Conservation (phyloP, 2,888 invertebrate species). For the Cerastoderma edule region DNA sequence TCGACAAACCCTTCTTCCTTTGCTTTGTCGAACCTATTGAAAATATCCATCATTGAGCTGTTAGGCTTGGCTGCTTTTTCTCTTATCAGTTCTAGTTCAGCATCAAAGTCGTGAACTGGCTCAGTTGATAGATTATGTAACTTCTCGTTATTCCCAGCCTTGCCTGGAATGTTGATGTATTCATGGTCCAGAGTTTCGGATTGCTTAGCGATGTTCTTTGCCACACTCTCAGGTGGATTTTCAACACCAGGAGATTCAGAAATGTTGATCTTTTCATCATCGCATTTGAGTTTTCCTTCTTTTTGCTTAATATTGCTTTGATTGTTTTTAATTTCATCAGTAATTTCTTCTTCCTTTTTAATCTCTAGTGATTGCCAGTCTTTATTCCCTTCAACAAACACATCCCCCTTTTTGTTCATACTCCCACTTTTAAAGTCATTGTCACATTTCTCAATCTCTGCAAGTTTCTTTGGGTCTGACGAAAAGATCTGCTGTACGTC, state of each 20-base stretch:
- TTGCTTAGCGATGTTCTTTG: no score
- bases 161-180: no score
- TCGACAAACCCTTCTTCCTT: conserved; percentile 22
- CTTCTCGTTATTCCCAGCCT: no score
- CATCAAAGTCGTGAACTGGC: conserved; percentile 10
- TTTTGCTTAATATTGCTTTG: not conserved
- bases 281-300: no score
- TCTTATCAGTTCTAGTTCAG: conserved; percentile 30
- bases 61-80: conserved; percentile 32
- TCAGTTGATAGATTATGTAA: no score
- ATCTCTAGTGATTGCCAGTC: conserved; percentile 8
- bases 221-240: no score
- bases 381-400: not conserved
- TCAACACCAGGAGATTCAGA: no score
- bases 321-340: conserved; percentile 31
- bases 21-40: conserved; percentile 30
- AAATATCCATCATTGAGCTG: conserved; percentile 41
- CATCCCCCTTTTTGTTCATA: not conserved
- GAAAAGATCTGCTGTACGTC: conserved; percentile 25
- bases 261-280: no score
- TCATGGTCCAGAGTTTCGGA: no score
- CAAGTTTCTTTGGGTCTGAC: conserved; percentile 67
- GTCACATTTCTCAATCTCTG: conserved; percentile 59
- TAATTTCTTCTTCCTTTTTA: conserved; percentile 26
- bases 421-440: conserved; percentile 14